These are phyloP conservation scores for Stomatorhinus ivindoensis DNA, from an alignment of 2,113 vertebrate species.

Conservation along the genomic window DNA sequence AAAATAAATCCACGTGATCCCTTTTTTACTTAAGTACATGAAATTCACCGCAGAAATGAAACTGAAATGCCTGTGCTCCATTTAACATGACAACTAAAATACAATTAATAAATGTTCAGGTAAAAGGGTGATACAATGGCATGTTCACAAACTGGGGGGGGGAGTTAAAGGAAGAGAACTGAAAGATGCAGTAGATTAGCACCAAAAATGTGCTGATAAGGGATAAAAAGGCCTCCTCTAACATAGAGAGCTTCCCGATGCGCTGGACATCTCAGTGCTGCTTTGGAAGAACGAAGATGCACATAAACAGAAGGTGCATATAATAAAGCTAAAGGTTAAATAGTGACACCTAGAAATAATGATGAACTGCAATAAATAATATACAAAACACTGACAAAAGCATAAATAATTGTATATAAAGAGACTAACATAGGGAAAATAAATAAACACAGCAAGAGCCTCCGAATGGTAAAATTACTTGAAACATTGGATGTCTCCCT, in stretches of 20 bases:
- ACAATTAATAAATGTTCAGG: not conserved
- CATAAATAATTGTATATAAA: not conserved
- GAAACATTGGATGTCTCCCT: not conserved
- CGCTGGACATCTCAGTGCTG: slow-evolving; percentile 22
- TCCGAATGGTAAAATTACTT: not conserved
- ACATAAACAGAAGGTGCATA: not conserved
- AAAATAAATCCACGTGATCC: not conserved
- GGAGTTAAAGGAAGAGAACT: not conserved
- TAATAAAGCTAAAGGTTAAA: not conserved
- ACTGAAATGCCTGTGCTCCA: slow-evolving; percentile 1
- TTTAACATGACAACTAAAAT: not conserved
- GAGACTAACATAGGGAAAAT: not conserved
- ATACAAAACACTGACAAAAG: not conserved
- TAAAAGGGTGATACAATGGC: not conserved
- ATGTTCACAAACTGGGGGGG: not conserved
- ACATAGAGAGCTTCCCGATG: slow-evolving; percentile 28
- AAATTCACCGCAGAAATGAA: not conserved
- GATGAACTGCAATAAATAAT: not conserved
- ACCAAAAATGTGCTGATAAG: slow-evolving; percentile 30
- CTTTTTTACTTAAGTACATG: not conserved
- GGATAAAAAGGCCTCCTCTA: slow-evolving; percentile 24
- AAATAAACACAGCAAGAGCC: not conserved
- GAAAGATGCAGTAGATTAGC: slow-evolving; percentile 20
- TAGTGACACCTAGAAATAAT: not conserved
- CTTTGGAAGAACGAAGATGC: slow-evolving; percentile 38